Evolutionary conservation across 2,888 invertebrate genomes (phyloP).

Genomic region (Rotaria sp.): DNA sequence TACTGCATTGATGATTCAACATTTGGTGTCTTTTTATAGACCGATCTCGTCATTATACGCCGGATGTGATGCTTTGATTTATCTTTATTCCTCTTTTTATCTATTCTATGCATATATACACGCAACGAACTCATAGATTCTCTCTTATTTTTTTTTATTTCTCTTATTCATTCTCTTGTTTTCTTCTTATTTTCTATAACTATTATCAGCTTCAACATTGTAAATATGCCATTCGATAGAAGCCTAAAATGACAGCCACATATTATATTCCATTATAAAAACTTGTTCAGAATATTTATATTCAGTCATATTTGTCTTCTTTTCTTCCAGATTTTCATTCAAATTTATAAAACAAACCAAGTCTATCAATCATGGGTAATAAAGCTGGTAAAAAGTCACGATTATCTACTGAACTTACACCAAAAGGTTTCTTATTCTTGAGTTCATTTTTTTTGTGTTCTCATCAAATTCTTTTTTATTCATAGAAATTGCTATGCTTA

Average conservation of each 20-base stretch:
- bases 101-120: neutral
- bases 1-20: no score
- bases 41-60: neutral
- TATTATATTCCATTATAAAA: no score
- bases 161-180: neutral
- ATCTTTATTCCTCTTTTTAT: neutral
- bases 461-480: neutral
- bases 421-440: neutral
- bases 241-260: no score
- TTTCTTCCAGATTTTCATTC: no score
- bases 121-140: neutral
- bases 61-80: neutral
- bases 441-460: neutral
- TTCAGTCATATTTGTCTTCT: no score
- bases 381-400: neutral
- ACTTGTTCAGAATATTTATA: no score
- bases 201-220: neutral
- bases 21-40: no score
- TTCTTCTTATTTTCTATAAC: neutral
- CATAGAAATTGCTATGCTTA: conserved; percentile 5
- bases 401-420: neutral
- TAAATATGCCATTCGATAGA: neutral
- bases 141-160: neutral
- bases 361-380: neutral
- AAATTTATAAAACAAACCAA: no score